Evolutionary conservation across 2,888 invertebrate species (phyloP).

Genomic region (Desoria tigrina): DNA sequence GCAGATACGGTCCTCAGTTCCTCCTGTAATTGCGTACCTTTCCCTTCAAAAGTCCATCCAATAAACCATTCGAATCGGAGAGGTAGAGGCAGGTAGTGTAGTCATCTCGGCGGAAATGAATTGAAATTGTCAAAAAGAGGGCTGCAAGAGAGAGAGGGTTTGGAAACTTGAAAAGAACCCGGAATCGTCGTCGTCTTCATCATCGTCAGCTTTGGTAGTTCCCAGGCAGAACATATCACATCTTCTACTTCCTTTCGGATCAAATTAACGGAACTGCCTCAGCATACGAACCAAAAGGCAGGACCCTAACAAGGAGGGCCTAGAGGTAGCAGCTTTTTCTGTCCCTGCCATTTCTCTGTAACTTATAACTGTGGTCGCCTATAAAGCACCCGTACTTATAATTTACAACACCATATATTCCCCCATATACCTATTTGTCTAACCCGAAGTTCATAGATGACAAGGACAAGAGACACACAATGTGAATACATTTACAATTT

Average conservation of each 20-base stretch:
- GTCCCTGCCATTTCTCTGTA: not conserved
- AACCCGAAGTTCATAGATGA: too few species aligned
- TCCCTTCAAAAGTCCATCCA: too few species aligned
- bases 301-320: too few species aligned
- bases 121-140: too few species aligned
- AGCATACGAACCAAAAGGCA: not conserved
- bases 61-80: not conserved
- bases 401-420: too few species aligned
- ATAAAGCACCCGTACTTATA: not conserved
- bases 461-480: too few species aligned
- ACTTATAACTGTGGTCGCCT: not conserved
- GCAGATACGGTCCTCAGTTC: too few species aligned
- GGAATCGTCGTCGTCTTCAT: too few species aligned
- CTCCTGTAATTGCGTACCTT: too few species aligned
- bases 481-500: too few species aligned
- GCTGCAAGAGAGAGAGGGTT: not conserved
- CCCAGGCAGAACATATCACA: not conserved
- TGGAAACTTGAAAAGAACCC: not conserved
- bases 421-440: too few species aligned
- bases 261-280: conserved; percentile 4
- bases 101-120: not conserved
- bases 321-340: not conserved
- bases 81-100: not conserved
- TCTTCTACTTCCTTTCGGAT: conserved; percentile 12
- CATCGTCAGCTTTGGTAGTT: too few species aligned